These are phyloP conservation scores for Riparia riparia DNA, from an alignment of 2,113 vertebrate species.

Conservation along the genomic window DNA sequence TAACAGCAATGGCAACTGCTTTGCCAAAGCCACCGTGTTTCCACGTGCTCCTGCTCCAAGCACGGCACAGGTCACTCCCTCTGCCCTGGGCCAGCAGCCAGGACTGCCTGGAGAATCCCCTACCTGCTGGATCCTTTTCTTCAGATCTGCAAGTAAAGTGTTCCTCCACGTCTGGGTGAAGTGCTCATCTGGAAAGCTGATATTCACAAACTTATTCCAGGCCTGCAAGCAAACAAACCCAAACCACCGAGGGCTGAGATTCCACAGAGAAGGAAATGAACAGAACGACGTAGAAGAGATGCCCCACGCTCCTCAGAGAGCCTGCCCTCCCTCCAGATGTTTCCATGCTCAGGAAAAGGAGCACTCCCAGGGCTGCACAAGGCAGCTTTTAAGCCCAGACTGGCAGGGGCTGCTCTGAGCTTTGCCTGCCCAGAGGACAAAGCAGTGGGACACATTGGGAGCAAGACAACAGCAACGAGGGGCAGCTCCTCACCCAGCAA, in stretches of 20 bases:
- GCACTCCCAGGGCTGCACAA: background rate
- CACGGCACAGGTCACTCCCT: background rate
- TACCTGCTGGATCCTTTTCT: constrained; percentile 85
- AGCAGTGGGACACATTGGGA: background rate
- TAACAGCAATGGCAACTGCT: background rate
- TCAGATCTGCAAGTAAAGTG: constrained; percentile 78
- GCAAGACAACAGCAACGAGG: background rate
- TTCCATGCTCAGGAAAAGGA: background rate
- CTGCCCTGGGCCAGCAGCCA: background rate
- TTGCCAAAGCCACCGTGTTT: background rate
- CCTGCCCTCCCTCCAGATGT: background rate
- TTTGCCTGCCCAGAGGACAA: background rate
- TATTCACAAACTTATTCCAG: constrained; percentile 81
- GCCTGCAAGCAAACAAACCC: constrained; percentile 66
- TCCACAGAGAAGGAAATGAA: background rate
- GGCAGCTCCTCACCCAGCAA: background rate
- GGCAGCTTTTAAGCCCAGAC: background rate
- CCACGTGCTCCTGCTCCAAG: rapidly evolving
- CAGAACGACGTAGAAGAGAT: background rate
- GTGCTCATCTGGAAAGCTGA: constrained; percentile 75
- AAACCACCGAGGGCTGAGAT: background rate
- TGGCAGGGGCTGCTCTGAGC: background rate
- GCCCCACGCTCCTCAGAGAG: background rate
- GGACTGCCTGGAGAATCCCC: background rate
- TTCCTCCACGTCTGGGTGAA: constrained; percentile 78